Evolutionary conservation across 1,140 invertebrate genomes (phyloP).

Genomic region (Pseudomyrmex pallidus): DNA sequence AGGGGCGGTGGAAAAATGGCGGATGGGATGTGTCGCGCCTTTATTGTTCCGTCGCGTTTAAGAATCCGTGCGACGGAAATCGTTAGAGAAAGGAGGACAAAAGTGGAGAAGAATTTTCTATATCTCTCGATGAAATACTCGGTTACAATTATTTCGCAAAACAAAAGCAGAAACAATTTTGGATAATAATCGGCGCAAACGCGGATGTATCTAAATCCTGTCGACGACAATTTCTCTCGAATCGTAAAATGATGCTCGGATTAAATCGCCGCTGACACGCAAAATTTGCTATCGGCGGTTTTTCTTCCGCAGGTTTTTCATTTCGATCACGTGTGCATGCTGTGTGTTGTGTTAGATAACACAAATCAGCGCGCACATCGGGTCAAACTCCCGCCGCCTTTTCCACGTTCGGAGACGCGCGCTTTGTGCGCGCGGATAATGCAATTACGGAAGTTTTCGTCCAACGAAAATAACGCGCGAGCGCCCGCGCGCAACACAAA

Average conservation of each 20-base stretch:
- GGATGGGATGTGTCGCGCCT: too few species aligned
- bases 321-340: neutral
- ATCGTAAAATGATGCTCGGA: neutral
- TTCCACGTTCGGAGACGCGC: neutral
- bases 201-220: neutral
- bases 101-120: neutral
- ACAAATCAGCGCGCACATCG: neutral
- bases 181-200: neutral
- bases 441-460: neutral
- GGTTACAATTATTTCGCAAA: neutral
- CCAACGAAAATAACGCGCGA: slow-evolving; percentile 45
- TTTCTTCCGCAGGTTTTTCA: neutral
- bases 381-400: neutral
- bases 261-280: neutral
- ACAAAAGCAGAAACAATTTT: too few species aligned
- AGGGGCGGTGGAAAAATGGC: too few species aligned
- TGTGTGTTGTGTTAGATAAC: neutral
- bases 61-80: neutral
- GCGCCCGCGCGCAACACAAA: neutral
- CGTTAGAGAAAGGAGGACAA: neutral
- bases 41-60: slow-evolving; percentile 41
- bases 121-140: neutral
- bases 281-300: neutral
- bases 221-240: neutral
- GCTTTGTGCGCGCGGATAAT: neutral